These are phyloP conservation scores for Periparus ater DNA, from an alignment of 2,797 vertebrate genomes.

Conservation along the genomic window DNA sequence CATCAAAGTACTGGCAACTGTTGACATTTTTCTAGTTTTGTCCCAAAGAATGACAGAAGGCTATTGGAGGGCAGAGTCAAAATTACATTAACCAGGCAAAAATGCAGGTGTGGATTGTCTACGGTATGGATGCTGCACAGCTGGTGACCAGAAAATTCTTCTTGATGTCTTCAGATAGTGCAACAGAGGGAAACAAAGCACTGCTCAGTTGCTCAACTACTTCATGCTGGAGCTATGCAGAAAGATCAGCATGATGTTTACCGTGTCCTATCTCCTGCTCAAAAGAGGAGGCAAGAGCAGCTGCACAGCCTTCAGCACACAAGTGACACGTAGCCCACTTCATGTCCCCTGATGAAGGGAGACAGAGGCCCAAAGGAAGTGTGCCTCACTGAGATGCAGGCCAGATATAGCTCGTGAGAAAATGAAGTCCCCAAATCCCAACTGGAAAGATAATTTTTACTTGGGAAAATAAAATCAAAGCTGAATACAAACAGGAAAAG, in stretches of 20 bases:
- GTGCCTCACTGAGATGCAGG: neutral
- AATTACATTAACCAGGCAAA: neutral
- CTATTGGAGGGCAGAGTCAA: neutral
- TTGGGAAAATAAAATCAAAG: neutral
- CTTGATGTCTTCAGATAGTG: neutral
- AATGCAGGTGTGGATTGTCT: rapidly evolving
- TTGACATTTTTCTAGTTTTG: neutral
- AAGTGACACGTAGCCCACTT: neutral
- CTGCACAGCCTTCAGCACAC: neutral
- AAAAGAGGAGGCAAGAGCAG: neutral
- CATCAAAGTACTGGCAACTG: neutral
- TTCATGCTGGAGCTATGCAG: neutral
- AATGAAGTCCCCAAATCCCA: neutral
- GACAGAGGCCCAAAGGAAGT: slow-evolving; percentile 14
- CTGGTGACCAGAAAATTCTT: neutral
- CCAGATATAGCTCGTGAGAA: neutral
- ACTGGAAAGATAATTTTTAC: neutral
- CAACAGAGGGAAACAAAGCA: neutral
- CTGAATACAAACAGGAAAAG: neutral
- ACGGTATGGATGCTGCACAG: neutral
- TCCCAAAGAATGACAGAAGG: neutral
- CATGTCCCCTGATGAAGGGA: neutral
- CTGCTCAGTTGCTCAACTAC: neutral
- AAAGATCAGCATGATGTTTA: neutral
- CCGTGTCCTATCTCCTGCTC: neutral